Conservation (phyloP, 2,888 invertebrate species). For the Dastarcus helophoroides region DNA sequence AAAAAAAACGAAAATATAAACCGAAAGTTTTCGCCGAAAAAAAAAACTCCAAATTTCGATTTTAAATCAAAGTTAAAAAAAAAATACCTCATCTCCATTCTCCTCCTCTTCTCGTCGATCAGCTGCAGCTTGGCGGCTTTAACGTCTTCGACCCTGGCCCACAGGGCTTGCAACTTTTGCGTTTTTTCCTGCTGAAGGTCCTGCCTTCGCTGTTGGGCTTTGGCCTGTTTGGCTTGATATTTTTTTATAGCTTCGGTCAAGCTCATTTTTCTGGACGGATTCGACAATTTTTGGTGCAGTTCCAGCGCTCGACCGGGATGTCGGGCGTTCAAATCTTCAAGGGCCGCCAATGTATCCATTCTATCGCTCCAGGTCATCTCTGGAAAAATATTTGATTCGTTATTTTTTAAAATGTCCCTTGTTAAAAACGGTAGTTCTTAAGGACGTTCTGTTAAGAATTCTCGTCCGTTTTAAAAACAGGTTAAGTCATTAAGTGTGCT, state of each 20-base stretch:
- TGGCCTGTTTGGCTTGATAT: constrained; percentile 83
- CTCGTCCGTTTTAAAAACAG: background rate
- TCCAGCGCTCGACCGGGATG: constrained; percentile 88
- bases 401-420: background rate
- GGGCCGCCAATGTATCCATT: constrained; percentile 64
- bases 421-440: background rate
- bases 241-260: constrained; percentile 66
- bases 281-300: constrained; percentile 86
- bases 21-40: too few relatives aligned
- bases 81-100: constrained; percentile 52
- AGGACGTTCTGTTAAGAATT: background rate
- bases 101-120: constrained; percentile 65
- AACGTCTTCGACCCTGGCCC: constrained; percentile 76
- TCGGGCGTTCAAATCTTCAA: constrained; percentile 70
- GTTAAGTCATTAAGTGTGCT: too few relatives aligned
- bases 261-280: constrained; percentile 77
- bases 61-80: too few relatives aligned
- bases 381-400: constrained; percentile 8
- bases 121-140: constrained; percentile 76
- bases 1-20: too few relatives aligned
- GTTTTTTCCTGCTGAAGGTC: constrained; percentile 75
- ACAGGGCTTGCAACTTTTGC: constrained; percentile 70
- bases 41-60: too few relatives aligned
- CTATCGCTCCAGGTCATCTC: constrained; percentile 79
- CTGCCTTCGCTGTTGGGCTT: constrained; percentile 79